Conservation (phyloP, 2,113 vertebrate genomes). For the Coptodon bakossiorum region DNA sequence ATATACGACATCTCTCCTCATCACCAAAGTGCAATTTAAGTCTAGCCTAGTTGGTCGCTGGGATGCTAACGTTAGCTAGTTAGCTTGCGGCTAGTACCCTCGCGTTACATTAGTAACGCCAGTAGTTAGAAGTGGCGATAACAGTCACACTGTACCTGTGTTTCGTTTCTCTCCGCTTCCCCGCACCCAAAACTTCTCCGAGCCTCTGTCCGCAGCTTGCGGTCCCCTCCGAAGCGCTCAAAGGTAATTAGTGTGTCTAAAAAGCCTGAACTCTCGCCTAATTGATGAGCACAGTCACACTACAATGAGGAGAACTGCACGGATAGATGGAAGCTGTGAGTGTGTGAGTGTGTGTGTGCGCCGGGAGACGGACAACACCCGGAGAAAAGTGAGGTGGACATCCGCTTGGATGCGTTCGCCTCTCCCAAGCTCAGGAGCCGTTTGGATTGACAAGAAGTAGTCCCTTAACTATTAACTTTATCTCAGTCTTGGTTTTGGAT, state of each 20-base stretch:
- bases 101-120: slow-evolving; percentile 62
- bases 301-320: slow-evolving; percentile 55
- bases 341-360: neutral
- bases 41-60: slow-evolving; percentile 12
- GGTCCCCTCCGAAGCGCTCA: neutral
- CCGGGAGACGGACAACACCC: slow-evolving; percentile 61
- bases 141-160: slow-evolving; percentile 57
- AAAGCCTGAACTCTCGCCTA: slow-evolving; percentile 32
- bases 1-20: neutral
- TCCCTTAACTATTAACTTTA: slow-evolving; percentile 19
- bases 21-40: slow-evolving; percentile 14
- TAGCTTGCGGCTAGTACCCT: slow-evolving; percentile 50
- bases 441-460: slow-evolving; percentile 55
- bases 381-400: slow-evolving; percentile 44
- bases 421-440: slow-evolving; percentile 32
- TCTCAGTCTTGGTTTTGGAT: neutral
- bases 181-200: slow-evolving; percentile 37
- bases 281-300: slow-evolving; percentile 38
- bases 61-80: slow-evolving; percentile 61
- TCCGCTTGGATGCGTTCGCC: slow-evolving; percentile 51
- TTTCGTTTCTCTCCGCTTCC: neutral
- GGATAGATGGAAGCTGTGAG: slow-evolving; percentile 33
- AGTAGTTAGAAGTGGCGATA: slow-evolving; percentile 56
- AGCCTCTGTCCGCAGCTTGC: neutral
- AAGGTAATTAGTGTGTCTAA: neutral